A percentile compares a stretch with the other conserved stretches of the same genome.
phyloP scores from a whole-genome alignment of 2,113 vertebrate genomes.

The Cranoglanis bouderius region DNA sequence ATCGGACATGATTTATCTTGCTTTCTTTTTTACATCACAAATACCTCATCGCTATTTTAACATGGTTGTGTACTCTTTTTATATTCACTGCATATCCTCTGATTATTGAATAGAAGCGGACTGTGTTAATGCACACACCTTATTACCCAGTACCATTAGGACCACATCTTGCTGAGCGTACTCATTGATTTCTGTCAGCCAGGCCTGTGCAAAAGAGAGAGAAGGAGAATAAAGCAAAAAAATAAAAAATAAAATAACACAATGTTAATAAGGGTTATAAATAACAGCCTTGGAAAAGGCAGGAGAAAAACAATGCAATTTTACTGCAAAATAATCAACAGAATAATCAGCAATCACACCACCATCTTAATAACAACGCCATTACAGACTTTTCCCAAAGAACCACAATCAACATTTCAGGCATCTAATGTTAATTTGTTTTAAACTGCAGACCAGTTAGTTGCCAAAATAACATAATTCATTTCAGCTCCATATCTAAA shows the following conservation, averaged over 20 bases:
- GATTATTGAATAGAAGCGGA: background rate
- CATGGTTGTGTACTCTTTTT: too few species aligned
- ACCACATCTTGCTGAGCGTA: conserved; percentile 92
- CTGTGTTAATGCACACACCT: conserved; percentile 73
- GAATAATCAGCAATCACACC: background rate
- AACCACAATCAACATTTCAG: background rate
- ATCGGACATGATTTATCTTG: too few species aligned
- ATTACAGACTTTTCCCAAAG: background rate
- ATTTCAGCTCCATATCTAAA: background rate
- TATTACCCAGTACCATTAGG: conserved; percentile 94
- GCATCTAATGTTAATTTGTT: background rate
- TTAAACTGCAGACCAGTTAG: background rate
- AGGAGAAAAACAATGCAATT: background rate
- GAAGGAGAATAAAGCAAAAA: background rate
- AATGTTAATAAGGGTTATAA: background rate
- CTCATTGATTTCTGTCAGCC: conserved; percentile 94
- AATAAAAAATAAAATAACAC: background rate
- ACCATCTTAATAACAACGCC: background rate
- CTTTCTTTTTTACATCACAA: too few species aligned
- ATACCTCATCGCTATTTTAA: too few species aligned
- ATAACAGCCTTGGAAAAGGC: background rate
- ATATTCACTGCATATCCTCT: background rate
- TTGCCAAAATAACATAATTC: background rate
- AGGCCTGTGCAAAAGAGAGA: conserved; percentile 75
- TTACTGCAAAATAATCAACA: background rate